A percentile compares a stretch with the other conserved stretches of the same genome.
Conservation (phyloP, 2,113 vertebrate species). For the Brienomyrus longianalis region DNA sequence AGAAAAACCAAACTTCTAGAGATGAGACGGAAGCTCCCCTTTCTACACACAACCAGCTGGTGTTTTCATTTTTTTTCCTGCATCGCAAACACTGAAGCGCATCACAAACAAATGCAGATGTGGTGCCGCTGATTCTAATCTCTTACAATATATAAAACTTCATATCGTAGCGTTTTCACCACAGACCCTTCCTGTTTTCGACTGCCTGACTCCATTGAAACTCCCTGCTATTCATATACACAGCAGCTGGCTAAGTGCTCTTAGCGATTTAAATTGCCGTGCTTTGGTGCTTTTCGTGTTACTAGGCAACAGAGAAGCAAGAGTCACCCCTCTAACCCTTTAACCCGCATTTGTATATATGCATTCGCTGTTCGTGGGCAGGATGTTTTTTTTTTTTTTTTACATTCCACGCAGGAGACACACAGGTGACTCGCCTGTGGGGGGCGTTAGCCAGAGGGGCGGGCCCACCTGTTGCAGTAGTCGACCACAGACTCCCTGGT, state of each 20-base stretch:
- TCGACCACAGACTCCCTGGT: conserved; percentile 89
- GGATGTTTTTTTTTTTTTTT: background rate
- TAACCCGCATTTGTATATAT: background rate
- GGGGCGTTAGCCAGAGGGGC: background rate
- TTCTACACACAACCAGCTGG: background rate
- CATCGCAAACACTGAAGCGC: background rate
- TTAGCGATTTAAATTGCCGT: background rate
- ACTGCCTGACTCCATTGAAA: background rate
- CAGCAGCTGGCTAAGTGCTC: background rate
- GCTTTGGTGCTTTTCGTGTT: background rate
- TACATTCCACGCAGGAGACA: background rate
- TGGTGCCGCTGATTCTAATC: background rate
- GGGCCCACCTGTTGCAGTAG: conserved; percentile 87
- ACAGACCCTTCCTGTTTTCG: background rate
- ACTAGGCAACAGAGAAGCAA: background rate
- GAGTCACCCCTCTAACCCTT: background rate
- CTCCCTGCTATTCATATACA: background rate
- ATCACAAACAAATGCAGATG: background rate
- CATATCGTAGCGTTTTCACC: background rate
- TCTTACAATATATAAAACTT: background rate
- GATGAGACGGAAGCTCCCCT: background rate
- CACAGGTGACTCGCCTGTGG: background rate
- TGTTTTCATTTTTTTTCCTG: background rate
- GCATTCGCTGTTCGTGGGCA: background rate
- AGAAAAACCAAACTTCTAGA: background rate